Percentiles rank a stretch among this genome's conserved stretches.
Evolutionary conservation across 2,888 invertebrate genomes (phyloP).

Genomic region (Xylota segnis): DNA sequence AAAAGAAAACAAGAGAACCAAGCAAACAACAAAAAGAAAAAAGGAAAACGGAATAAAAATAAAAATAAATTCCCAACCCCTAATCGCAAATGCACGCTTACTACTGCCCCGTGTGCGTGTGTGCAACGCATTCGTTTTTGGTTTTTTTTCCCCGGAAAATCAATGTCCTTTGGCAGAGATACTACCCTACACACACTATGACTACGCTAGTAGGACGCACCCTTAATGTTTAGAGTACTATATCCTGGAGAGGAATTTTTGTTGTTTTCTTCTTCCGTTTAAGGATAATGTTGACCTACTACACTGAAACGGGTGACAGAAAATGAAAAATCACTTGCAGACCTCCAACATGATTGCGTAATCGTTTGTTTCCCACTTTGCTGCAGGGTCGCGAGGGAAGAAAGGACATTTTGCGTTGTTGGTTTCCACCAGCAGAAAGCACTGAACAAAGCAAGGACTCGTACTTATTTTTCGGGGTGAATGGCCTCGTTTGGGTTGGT

Average conservation of each 20-base stretch:
- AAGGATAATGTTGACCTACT: constrained; percentile 58
- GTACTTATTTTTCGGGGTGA: constrained; percentile 10
- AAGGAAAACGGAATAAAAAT: background rate
- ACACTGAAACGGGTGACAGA: constrained; percentile 21
- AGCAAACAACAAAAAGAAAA: background rate
- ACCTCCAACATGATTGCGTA: constrained; percentile 52
- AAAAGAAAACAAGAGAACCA: constrained; percentile 17
- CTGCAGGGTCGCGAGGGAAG: constrained; percentile 28
- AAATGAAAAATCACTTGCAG: constrained; percentile 41
- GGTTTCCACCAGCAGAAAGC: background rate
- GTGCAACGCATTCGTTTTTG: constrained; percentile 6
- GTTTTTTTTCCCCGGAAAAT: constrained; percentile 14
- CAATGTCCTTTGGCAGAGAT: constrained; percentile 32
- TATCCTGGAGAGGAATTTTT: background rate
- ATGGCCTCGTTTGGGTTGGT: constrained; percentile 1
- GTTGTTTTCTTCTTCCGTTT: background rate
- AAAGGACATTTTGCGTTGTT: constrained; percentile 32
- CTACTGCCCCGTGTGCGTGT: background rate
- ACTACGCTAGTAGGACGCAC: constrained; percentile 34
- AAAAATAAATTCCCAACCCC: constrained; percentile 51
- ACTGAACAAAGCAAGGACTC: background rate
- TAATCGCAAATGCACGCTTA: constrained; percentile 29
- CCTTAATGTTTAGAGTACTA: background rate
- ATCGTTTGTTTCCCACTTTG: constrained; percentile 46
- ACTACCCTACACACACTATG: constrained; percentile 1